These are phyloP conservation scores for Saccopteryx leptura DNA, from an alignment of 2,113 vertebrate genomes.

Conservation along the genomic window DNA sequence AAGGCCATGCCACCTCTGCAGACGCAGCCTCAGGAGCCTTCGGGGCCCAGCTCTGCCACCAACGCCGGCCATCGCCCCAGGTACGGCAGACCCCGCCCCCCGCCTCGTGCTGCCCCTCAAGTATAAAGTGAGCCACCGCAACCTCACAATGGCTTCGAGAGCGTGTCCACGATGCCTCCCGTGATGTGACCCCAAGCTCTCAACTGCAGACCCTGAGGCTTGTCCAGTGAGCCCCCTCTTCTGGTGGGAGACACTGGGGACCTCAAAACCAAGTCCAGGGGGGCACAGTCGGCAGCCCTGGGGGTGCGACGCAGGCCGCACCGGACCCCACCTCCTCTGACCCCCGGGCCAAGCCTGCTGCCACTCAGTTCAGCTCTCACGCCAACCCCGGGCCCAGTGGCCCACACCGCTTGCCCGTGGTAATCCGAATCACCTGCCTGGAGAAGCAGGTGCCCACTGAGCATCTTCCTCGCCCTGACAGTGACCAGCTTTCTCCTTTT, in stretches of 20 bases:
- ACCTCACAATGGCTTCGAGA: accelerated
- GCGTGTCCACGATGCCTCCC: accelerated
- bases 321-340: accelerated
- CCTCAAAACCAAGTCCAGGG: accelerated
- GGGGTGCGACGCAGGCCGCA: accelerated
- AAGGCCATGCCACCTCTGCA: accelerated
- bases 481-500: accelerated
- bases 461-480: accelerated
- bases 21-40: background rate
- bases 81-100: too few species aligned
- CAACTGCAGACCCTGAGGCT: background rate
- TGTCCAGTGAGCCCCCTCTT: accelerated
- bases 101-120: background rate
- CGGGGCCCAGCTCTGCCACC: accelerated
- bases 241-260: background rate
- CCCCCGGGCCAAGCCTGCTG: accelerated
- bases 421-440: background rate
- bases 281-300: background rate
- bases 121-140: accelerated
- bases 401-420: accelerated
- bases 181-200: background rate
- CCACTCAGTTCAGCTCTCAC: background rate
- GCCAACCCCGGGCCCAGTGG: background rate
- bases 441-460: accelerated
- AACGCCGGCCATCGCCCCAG: accelerated